Conservation (phyloP, 2,888 invertebrate species). For the Liopterus haemorrhoidalis region DNA sequence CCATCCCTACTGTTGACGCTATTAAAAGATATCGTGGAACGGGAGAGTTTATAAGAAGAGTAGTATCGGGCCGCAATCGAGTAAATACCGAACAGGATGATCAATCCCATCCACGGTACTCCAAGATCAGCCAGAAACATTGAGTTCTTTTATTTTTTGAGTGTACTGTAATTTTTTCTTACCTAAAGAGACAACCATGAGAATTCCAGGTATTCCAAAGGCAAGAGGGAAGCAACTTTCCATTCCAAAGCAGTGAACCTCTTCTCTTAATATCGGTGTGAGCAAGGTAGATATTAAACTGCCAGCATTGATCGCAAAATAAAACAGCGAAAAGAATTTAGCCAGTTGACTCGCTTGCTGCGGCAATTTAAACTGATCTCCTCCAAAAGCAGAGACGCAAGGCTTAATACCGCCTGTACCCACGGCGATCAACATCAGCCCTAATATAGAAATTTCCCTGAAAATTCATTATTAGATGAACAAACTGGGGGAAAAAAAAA, state of each 20-base stretch:
- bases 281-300: conserved; percentile 81
- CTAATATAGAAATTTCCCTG: conserved; percentile 48
- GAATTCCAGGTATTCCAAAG: conserved; percentile 80
- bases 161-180: too few relatives aligned
- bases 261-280: conserved; percentile 79
- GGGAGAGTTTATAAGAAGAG: too few relatives aligned
- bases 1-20: too few relatives aligned
- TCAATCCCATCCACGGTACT: too few relatives aligned
- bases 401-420: conserved; percentile 96
- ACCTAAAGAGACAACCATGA: conserved; percentile 80
- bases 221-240: conserved; percentile 77
- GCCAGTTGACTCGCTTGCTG: conserved; percentile 73
- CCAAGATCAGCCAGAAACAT: too few relatives aligned
- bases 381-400: conserved; percentile 91
- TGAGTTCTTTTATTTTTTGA: too few relatives aligned
- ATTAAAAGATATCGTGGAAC: too few relatives aligned
- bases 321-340: conserved; percentile 89
- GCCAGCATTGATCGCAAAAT: conserved; percentile 89
- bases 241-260: conserved; percentile 70
- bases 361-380: conserved; percentile 82
- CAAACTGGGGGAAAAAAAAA: too few relatives aligned
- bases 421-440: conserved; percentile 70
- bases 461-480: not conserved
- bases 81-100: too few relatives aligned
- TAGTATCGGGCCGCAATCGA: too few relatives aligned